Evolutionary conservation across 92 coral and sea anemone genomes (phyloP).

Genomic region (Epizoanthus rinbou): DNA sequence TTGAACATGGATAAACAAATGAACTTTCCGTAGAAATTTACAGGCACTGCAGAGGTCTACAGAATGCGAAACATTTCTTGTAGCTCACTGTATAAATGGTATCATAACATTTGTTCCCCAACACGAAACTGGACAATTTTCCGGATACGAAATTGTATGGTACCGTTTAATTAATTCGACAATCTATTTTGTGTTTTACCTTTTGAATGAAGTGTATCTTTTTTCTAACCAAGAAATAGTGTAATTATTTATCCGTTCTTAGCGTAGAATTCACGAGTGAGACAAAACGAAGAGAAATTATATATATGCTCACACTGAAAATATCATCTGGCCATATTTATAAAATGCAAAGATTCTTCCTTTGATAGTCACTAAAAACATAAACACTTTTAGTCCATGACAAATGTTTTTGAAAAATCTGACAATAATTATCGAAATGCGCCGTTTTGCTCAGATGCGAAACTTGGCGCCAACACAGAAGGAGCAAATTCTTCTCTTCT

Average conservation of each 20-base stretch:
- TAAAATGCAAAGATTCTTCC: conserved; percentile 4
- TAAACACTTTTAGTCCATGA: neutral
- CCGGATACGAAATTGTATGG: conserved; percentile 13
- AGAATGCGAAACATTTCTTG: neutral
- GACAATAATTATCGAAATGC: neutral
- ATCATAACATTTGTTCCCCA: conserved; percentile 26
- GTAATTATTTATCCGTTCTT: conserved; percentile 2
- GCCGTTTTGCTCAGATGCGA: neutral
- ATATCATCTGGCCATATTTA: conserved; percentile 14
- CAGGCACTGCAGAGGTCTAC: neutral
- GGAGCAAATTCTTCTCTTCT: conserved; percentile 9
- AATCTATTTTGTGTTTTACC: conserved; percentile 8
- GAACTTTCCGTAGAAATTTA: conserved; percentile 14
- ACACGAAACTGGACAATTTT: neutral
- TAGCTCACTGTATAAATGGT: neutral
- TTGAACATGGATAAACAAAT: conserved; percentile 7
- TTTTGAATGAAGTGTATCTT: conserved; percentile 37
- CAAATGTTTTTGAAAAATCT: neutral
- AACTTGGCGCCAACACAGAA: neutral
- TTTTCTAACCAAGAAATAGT: conserved; percentile 5
- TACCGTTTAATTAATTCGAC: conserved; percentile 6
- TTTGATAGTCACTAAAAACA: neutral
- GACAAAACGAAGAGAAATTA: neutral
- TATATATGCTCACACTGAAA: conserved; percentile 10
- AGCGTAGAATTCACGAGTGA: conserved; percentile 1